Conservation (phyloP, 2,888 invertebrate species). For the Carterocephalus palaemon region DNA sequence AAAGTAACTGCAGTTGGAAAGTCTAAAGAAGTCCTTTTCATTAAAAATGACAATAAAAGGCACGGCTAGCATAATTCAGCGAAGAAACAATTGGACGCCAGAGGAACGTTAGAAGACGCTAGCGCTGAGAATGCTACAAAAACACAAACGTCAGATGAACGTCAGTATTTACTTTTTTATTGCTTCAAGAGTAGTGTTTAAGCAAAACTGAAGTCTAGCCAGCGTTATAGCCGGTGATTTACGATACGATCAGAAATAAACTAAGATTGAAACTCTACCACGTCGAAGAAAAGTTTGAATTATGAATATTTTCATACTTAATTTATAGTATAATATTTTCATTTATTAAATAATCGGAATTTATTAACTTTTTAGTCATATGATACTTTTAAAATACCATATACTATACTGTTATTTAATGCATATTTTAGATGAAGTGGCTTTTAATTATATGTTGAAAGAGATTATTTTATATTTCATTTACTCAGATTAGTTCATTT, state of each 20-base stretch:
- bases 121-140: conserved; percentile 36
- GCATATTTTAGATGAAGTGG: no score
- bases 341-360: no score
- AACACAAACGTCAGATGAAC: conserved; percentile 37
- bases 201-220: neutral
- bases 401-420: no score
- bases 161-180: conserved; percentile 41
- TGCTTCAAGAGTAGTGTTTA: neutral
- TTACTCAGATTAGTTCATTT: no score
- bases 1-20: conserved; percentile 23
- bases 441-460: no score
- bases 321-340: no score
- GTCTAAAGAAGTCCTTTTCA: conserved; percentile 34
- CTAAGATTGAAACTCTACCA: no score
- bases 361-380: no score
- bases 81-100: conserved; percentile 41
- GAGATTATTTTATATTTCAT: no score
- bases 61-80: conserved; percentile 33
- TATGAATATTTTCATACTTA: no score
- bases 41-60: conserved; percentile 41
- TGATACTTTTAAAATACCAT: no score
- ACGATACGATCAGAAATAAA: neutral
- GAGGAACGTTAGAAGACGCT: conserved; percentile 40
- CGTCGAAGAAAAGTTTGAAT: no score
- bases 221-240: neutral